A percentile compares a stretch with the other conserved stretches of the same genome.
Conservation (phyloP, 2,888 invertebrate species). For the Lydus trimaculatus region DNA sequence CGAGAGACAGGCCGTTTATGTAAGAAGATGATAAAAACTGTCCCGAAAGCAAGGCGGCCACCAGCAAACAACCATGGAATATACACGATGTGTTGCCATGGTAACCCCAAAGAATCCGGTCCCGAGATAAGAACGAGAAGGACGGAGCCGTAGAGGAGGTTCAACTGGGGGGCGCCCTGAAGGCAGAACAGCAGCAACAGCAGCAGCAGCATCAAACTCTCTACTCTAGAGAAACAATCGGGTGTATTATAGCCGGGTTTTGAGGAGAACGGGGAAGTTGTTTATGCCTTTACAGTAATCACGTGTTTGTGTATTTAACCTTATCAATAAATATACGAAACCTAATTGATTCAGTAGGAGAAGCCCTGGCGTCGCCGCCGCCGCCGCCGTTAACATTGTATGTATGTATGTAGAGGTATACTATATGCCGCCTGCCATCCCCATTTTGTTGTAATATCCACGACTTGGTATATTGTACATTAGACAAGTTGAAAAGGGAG, state of each 20-base stretch:
- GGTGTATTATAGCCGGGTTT: constrained; percentile 3
- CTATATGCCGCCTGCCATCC: background rate
- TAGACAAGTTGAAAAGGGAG: background rate
- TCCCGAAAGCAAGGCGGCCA: constrained; percentile 21
- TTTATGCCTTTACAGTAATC: constrained; percentile 20
- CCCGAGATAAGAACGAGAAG: constrained; percentile 33
- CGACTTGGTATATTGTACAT: background rate
- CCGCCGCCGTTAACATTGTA: background rate
- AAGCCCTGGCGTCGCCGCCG: background rate
- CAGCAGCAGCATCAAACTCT: background rate
- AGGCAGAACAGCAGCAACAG: constrained; percentile 11
- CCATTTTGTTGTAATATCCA: background rate
- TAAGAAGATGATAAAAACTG: constrained; percentile 22
- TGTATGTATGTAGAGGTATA: no score
- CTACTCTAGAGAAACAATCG: background rate
- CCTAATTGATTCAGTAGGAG: constrained; percentile 18
- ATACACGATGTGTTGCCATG: constrained; percentile 33
- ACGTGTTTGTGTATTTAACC: constrained; percentile 20
- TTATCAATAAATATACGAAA: constrained; percentile 23
- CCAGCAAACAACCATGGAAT: constrained; percentile 17
- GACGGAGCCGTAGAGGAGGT: constrained; percentile 26
- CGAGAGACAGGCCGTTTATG: background rate
- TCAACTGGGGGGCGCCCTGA: constrained; percentile 10
- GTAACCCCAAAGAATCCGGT: constrained; percentile 36
- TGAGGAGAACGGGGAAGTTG: constrained; percentile 20